phyloP scores from a whole-genome alignment of 2,113 vertebrate genomes.

The Phylloscopus whistleri region DNA sequence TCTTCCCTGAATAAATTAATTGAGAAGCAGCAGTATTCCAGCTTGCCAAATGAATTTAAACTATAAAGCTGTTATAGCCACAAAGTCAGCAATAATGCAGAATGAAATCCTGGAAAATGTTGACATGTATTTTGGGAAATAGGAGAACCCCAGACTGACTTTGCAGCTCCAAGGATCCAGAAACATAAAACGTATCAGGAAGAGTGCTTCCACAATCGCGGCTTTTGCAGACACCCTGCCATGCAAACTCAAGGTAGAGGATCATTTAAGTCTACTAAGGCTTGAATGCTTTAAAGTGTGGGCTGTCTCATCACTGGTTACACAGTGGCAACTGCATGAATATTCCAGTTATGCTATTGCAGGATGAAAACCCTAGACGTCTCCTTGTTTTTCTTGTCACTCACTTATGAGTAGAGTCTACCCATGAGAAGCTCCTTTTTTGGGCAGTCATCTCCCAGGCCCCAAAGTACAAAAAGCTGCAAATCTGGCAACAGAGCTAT shows the following conservation, averaged over 20 bases:
- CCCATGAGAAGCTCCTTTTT: not conserved
- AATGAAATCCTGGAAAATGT: not conserved
- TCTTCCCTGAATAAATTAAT: not conserved
- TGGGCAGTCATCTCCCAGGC: not conserved
- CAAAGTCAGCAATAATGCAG: not conserved
- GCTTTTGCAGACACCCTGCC: not conserved
- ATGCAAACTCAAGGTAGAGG: not conserved
- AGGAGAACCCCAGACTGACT: not conserved
- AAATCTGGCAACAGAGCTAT: not conserved
- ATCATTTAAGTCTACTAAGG: not conserved
- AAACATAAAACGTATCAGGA: not conserved
- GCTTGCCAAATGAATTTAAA: not conserved
- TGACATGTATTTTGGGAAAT: not conserved
- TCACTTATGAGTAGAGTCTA: not conserved
- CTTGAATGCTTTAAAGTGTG: not conserved
- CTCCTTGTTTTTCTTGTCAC: not conserved
- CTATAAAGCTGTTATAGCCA: not conserved
- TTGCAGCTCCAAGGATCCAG: not conserved
- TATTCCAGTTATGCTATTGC: not conserved
- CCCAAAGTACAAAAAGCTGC: not conserved
- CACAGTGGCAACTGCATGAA: no score
- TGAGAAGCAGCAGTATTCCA: not conserved
- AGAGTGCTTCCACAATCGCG: accelerated
- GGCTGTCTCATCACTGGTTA: not conserved
- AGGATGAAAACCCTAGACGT: not conserved